Base-by-base conservation (phyloP, 2,113 vertebrate genomes). In the Austrofundulus limnaeus region DNA sequence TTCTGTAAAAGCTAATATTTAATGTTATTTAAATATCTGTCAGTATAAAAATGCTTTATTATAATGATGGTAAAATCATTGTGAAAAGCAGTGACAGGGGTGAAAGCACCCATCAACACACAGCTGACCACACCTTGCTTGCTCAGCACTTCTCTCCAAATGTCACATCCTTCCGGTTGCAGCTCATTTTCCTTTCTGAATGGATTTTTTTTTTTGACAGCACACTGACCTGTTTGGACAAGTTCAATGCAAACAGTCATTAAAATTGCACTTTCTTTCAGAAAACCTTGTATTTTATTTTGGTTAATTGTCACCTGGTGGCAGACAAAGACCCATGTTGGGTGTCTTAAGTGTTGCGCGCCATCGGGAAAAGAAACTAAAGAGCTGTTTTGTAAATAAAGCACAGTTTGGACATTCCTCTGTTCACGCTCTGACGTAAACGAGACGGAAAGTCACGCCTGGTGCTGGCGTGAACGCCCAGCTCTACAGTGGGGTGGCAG, bases 401-500 rank as follows among this genome's bases (percentile, higher is more conserved):
- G 67, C 62, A 46, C 66, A 62, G 65, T 62, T 78, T 84, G 75
- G 77, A 85, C 85, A 83, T 84, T 81, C 79, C 70, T 85, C 70
- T 68, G 70, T 78, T 79, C 85, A 41, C 81, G 63, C 54, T 69
- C 56, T 78, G 80, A 83, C 69, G 81, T 81, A 78, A 84, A 61
- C 52, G 11, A 45, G 61, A 67, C 66, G 62, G 68, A 58, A 50
- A 66, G 71, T 85, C 78, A 64, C 63, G 78, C 57, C 75, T 82
- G 72, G 62, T 49, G 63, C 64, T 81, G 83, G 63, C 75, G 10
- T 34, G 31, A 34, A 53, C 76, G 53, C 54, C 41, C 75, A 60
- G 24, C 74, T 57, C 84, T 66, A 77, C 81, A 80, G 78, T 76
- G n/a, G 78, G 88, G 81, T 88, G 88, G 88, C 87, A 85, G 87